These are phyloP conservation scores for Nasonia oneida DNA, from an alignment of 2,888 invertebrate species.

Conservation along the genomic window DNA sequence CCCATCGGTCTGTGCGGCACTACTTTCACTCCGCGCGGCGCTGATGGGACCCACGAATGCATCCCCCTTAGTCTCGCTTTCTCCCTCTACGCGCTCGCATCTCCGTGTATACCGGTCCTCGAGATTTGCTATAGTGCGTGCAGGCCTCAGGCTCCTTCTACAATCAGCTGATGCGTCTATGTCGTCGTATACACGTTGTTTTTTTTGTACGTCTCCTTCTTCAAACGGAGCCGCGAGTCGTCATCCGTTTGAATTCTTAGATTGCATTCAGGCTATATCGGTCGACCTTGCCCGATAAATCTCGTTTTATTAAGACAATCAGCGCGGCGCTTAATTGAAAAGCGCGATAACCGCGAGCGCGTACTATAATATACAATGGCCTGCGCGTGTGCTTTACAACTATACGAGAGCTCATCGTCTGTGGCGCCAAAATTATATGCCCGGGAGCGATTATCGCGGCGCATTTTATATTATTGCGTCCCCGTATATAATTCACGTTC, in stretches of 20 bases:
- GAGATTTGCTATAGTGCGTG: conserved; percentile 47
- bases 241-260: conserved; percentile 31
- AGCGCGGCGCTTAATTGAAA: conserved; percentile 54
- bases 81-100: conserved; percentile 39
- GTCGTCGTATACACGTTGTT: no score
- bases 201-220: conserved; percentile 18
- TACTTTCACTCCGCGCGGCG: conserved; percentile 57
- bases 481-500: conserved; percentile 29
- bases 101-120: background rate
- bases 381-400: conserved; percentile 18
- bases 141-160: conserved; percentile 44
- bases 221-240: background rate
- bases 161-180: conserved; percentile 5
- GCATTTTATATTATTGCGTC: conserved; percentile 28
- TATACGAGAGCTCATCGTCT: conserved; percentile 3
- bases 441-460: conserved; percentile 41
- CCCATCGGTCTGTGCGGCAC: conserved; percentile 66
- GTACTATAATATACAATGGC: background rate
- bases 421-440: conserved; percentile 49
- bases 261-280: conserved; percentile 26
- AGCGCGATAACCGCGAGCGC: conserved; percentile 35
- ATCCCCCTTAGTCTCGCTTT: conserved; percentile 51
- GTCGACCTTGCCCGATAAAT: conserved; percentile 56
- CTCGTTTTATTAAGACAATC: conserved; percentile 60
- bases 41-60: conserved; percentile 65